Evolutionary conservation across 1,140 invertebrate genomes (phyloP).

Genomic region (Brachionus paranguensis): DNA sequence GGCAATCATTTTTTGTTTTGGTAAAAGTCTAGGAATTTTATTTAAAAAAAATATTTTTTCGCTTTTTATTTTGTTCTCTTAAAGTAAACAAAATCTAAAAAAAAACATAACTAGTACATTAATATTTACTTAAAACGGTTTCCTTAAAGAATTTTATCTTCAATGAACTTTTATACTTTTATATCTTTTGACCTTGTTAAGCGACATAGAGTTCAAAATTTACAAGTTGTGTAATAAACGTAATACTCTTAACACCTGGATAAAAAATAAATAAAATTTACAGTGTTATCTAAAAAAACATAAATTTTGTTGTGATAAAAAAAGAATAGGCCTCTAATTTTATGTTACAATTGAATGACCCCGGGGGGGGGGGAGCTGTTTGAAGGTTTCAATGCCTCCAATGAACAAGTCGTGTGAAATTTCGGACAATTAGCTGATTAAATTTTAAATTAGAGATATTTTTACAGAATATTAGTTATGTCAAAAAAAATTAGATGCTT

Average conservation of each 20-base stretch:
- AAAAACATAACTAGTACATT: neutral
- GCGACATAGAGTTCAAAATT: neutral
- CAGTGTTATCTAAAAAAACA: neutral
- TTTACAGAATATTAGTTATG: neutral
- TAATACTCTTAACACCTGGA: neutral
- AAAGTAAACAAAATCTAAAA: conserved; percentile 4
- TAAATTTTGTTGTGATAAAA: no score
- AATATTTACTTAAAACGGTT: neutral
- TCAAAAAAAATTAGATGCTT: neutral
- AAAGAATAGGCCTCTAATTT: no score
- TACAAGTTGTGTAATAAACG: neutral
- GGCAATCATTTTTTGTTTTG: conserved; percentile 9
- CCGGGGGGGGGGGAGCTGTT: no score
- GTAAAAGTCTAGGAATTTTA: neutral
- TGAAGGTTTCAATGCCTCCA: no score
- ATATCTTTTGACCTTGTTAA: neutral
- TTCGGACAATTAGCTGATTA: no score
- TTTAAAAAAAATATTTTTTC: neutral
- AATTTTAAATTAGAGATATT: neutral
- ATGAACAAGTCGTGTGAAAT: no score
- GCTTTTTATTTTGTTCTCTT: conserved; percentile 4
- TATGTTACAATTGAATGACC: no score
- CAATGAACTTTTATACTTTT: neutral
- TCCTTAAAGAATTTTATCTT: neutral
- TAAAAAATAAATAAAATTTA: neutral